phyloP scores from a whole-genome alignment of 2,113 vertebrate genomes.

The Aspiorhynchus laticeps region DNA sequence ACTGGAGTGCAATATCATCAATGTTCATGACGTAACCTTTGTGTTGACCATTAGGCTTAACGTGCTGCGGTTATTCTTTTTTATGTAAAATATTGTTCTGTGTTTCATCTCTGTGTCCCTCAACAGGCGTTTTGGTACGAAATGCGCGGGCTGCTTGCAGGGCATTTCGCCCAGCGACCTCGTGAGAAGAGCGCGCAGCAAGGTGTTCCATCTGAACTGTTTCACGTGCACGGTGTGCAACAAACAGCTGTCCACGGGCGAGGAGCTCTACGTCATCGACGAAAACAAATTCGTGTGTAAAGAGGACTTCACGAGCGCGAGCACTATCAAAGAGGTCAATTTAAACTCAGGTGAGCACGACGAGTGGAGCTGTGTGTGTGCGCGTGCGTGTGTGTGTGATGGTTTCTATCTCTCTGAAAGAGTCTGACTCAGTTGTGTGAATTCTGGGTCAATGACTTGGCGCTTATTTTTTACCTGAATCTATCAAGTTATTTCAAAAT shows the following conservation, averaged over 20 bases:
- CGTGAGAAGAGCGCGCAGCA: slow-evolving; percentile 93
- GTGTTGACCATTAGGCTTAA: background rate
- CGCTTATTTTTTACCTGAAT: background rate
- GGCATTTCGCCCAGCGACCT: slow-evolving; percentile 96
- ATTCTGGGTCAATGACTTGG: background rate
- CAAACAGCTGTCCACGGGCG: slow-evolving; percentile 98
- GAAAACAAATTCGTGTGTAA: slow-evolving; percentile 99
- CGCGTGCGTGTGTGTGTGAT: background rate
- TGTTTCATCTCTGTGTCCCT: slow-evolving; percentile 18
- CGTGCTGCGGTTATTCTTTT: background rate
- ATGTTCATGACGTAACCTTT: background rate
- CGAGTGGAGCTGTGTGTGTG: background rate
- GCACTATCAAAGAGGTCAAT: slow-evolving; percentile 89
- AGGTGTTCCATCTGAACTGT: slow-evolving; percentile 98
- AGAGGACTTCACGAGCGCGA: slow-evolving; percentile 91
- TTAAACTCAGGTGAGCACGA: slow-evolving; percentile 90
- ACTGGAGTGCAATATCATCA: background rate
- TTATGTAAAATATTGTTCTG: background rate
- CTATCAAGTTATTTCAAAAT: background rate
- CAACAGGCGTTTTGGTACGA: slow-evolving; percentile 92
- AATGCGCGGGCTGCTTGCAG: slow-evolving; percentile 94
- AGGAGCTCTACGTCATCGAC: slow-evolving; percentile 96
- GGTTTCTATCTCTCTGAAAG: background rate
- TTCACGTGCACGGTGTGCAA: slow-evolving; percentile 99
- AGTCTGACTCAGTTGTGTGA: background rate